A percentile compares a stretch with the other conserved stretches of the same genome.
Conservation (phyloP, 2,888 invertebrate species). For the Eristalinus aeneus region DNA sequence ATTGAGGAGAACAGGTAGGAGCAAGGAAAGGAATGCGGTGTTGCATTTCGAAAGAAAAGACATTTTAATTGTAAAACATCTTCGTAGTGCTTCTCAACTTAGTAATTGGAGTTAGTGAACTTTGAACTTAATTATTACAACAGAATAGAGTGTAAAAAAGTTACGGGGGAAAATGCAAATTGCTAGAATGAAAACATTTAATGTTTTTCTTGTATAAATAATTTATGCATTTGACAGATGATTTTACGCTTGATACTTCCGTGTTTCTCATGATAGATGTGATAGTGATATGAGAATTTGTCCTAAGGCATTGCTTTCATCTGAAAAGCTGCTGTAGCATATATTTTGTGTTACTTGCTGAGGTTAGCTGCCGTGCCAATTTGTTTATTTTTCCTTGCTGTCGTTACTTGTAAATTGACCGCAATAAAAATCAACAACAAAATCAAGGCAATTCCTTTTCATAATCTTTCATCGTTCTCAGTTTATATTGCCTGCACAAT, state of each 20-base stretch:
- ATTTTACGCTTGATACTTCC: conserved; percentile 14
- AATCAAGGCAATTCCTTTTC: too few relatives aligned
- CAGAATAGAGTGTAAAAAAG: conserved; percentile 3
- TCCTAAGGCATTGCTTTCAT: neutral
- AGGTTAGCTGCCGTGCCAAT: too few relatives aligned
- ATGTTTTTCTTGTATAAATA: conserved; percentile 34
- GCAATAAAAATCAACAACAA: too few relatives aligned
- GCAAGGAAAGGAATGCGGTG: conserved; percentile 65
- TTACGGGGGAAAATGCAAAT: conserved; percentile 30
- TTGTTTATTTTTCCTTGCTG: too few relatives aligned
- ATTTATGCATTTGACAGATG: conserved; percentile 48
- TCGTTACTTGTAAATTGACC: too few relatives aligned
- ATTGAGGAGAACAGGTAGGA: conserved; percentile 69
- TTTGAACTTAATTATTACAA: conserved; percentile 26
- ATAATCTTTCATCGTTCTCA: too few relatives aligned
- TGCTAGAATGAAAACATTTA: conserved; percentile 58
- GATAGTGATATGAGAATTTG: neutral
- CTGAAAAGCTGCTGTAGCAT: neutral
- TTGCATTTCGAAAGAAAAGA: conserved; percentile 53
- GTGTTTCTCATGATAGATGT: conserved; percentile 25
- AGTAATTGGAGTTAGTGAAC: neutral
- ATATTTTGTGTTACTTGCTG: too few relatives aligned
- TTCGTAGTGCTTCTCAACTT: conserved; percentile 22
- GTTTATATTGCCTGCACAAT: too few relatives aligned
- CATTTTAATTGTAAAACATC: conserved; percentile 61